phyloP scores from a whole-genome alignment of 1,140 invertebrate species.

The Sweltsa coloradensis region DNA sequence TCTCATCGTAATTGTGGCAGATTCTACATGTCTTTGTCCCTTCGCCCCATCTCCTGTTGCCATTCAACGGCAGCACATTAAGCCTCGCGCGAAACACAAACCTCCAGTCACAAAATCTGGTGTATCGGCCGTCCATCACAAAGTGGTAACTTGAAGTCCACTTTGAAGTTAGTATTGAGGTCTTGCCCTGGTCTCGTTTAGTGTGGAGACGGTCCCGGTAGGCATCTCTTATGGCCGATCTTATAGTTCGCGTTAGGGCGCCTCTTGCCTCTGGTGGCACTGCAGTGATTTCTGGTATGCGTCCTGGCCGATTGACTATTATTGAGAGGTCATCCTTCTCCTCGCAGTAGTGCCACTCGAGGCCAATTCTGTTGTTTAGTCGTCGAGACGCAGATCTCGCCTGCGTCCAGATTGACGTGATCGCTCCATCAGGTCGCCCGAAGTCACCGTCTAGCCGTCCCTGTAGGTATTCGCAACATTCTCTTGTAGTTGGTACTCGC shows the following conservation, averaged over 20 bases:
- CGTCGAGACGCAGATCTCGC: conserved; percentile 12
- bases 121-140: conserved; percentile 17
- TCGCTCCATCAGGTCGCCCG: conserved; percentile 4
- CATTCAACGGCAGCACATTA: conserved; percentile 25
- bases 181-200: conserved; percentile 20
- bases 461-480: conserved; percentile 15
- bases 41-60: conserved; percentile 1
- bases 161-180: conserved; percentile 7
- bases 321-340: not conserved
- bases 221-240: conserved; percentile 4
- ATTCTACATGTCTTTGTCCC: conserved; percentile 20
- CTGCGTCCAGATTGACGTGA: conserved; percentile 16
- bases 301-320: not conserved
- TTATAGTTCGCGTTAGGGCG: conserved; percentile 7
- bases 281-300: not conserved
- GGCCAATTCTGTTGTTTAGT: not conserved
- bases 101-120: conserved; percentile 27
- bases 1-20: conserved; percentile 18
- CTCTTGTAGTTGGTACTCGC: conserved; percentile 3
- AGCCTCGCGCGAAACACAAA: conserved; percentile 28
- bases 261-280: conserved; percentile 7
- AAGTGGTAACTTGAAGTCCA: conserved; percentile 19
- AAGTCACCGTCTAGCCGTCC: conserved; percentile 14
- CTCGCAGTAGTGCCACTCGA: conserved; percentile 15
- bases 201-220: conserved; percentile 5